These are phyloP conservation scores for Alexandromys fortis DNA, from an alignment of 2,113 vertebrate genomes.

Conservation along the genomic window DNA sequence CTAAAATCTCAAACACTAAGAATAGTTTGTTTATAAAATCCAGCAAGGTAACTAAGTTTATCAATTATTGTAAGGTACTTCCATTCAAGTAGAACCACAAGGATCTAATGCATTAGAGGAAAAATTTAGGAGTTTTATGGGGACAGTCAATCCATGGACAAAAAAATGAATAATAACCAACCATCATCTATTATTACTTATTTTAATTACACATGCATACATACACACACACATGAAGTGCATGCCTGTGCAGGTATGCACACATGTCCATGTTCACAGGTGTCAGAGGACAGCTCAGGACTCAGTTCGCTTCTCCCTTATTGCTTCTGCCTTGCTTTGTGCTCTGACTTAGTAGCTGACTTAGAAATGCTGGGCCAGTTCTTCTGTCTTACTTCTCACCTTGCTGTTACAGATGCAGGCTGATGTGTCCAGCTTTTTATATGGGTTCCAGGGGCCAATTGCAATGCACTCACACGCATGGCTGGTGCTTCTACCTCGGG, in stretches of 20 bases:
- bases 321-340: not conserved
- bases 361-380: not conserved
- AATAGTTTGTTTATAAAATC: not conserved
- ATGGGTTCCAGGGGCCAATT: too few relatives aligned
- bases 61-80: not conserved
- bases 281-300: too few relatives aligned
- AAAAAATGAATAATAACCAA: not conserved
- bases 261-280: not conserved
- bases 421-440: not conserved
- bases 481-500: not conserved
- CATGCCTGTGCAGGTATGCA: not conserved
- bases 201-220: not conserved
- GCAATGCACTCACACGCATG: too few relatives aligned
- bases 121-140: not conserved
- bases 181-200: not conserved
- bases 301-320: not conserved
- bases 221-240: not conserved
- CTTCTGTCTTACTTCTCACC: not conserved
- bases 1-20: not conserved
- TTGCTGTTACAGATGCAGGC: not conserved
- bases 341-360: not conserved
- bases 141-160: not conserved
- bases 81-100: not conserved
- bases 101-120: not conserved
- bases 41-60: not conserved